A percentile compares a stretch with the other conserved stretches of the same genome.
Evolutionary conservation across 2,888 invertebrate species (phyloP).

Genomic region (Phanerotoma sp.): DNA sequence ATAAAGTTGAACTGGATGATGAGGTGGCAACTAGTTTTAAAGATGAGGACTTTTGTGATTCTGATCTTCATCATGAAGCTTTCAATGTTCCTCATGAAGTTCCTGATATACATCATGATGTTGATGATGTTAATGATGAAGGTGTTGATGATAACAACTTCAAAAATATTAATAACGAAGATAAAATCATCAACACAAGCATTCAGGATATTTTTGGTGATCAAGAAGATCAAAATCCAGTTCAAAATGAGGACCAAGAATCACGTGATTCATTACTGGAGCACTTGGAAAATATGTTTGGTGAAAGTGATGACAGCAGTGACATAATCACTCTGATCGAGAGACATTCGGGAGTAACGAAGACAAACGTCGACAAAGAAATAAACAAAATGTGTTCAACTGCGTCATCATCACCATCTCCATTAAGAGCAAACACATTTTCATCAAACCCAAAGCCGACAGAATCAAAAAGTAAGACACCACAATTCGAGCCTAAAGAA

Average conservation of each 20-base stretch:
- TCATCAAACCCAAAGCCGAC: too few relatives aligned
- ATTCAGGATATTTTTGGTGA: slow-evolving; percentile 11
- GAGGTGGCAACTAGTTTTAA: neutral
- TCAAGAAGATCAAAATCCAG: neutral
- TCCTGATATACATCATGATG: neutral
- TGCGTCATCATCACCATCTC: too few relatives aligned
- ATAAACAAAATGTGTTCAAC: slow-evolving; percentile 39
- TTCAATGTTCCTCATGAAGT: neutral
- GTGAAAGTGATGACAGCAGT: slow-evolving; percentile 49
- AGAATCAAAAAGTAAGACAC: slow-evolving; percentile 8
- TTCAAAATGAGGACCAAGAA: slow-evolving; percentile 38
- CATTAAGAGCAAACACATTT: too few relatives aligned
- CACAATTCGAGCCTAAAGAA: neutral
- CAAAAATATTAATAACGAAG: too few relatives aligned
- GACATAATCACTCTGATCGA: slow-evolving; percentile 47
- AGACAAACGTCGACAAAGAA: slow-evolving; percentile 43
- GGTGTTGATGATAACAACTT: too few relatives aligned
- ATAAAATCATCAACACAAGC: too few relatives aligned
- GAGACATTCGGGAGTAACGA: slow-evolving; percentile 44
- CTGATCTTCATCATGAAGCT: neutral
- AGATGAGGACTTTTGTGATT: neutral
- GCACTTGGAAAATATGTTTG: slow-evolving; percentile 50
- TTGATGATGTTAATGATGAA: neutral
- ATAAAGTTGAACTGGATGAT: neutral
- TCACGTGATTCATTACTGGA: slow-evolving; percentile 48